Base-by-base conservation (phyloP, 1,140 invertebrate genomes). In the Lepidostoma basale region DNA sequence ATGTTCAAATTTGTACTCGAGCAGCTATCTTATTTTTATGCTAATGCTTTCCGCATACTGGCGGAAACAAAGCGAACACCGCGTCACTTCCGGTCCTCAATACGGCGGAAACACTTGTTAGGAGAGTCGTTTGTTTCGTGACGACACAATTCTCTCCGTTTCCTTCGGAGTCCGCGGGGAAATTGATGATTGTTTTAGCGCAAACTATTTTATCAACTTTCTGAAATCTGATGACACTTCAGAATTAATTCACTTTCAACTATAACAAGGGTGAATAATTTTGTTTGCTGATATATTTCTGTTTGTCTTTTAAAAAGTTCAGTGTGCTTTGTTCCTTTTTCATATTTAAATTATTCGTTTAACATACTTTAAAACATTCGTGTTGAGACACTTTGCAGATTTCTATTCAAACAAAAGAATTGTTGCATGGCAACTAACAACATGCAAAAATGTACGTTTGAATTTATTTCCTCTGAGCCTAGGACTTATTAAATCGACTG, bases 91-190 rank as follows among this genome's bases (percentile, higher is more conserved):
- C 62, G 47, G 10, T 16, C 6, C 18, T 22, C 16, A 20, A 16
- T 23, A n/a, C 14, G 18, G 12, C 45, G 62, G 62, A 65, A 54
- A 54, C 33, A 1, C 47, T 65, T 25, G 33, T 56, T 28, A 23
- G 30, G 30, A 22, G 47, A 49, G 33, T 65, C 62, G 62, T 65
- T 65, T 54, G 47, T 65, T 56, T 36, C 56, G 25, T 65, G 62
- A 65, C 62, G 30, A 33, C 47, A 56, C 49, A 65, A 47, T 65
- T 65, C 47, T 54, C n/a, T 25, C 18, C 30, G 18, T 26, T 54
- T 33, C 49, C 49, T 54, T 28, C 49, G 25, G 2, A 22, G 23
- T 18, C 45, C 45, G 45, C 45, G 25, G n/a, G 22, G 25, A 49
- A 49, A 28, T 54, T 54, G 49, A 54, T 28, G 49, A 47, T 23